Evolutionary conservation across 1,140 invertebrate genomes (phyloP), one percentile per base, ranked within the genome.

Genomic region (Telenomus remus): DNA sequence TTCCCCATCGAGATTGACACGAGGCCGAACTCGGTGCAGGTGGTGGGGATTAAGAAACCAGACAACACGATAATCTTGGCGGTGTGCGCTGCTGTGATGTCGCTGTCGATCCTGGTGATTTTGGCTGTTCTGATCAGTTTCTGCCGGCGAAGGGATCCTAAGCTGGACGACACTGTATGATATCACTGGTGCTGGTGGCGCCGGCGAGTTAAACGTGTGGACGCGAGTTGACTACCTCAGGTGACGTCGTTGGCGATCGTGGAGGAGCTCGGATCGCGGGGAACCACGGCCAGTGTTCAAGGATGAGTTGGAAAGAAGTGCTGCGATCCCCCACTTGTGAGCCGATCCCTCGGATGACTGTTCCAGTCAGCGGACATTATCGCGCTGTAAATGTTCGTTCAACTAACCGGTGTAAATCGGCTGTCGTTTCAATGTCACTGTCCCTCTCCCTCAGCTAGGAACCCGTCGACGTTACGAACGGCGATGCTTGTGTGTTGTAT

Each of bases 1-100:
- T 88, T 86, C 15, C 84, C 87, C 0, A 87, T 88, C 19, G 82
- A 86, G 9, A 73, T 88, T 5, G 86, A 88, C 53, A 87, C 87
- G 0, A 81, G 81, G 64, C 79, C 80, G 0, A 64, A 19, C 33
- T 79, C 70, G 4, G 77, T 85, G 0, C 80, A 83, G 4, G 78
- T 80, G 5, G 70, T 80, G 50, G 78, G 78, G 43, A 60, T 83
- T 44, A 80, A 81, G 72, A 82, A 80, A 63, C 76, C 69, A 3
- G 61, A 79, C n/a, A 57, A 78, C 53, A 64, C 80, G 1, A 77
- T 78, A 12, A 69, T 80, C 0, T 78, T 79, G 70, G 81, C 81
- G 6, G 44, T 83, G 5, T 53, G 81, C 37, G 77, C 81, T 3
- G 84, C 76, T 0, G 66, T 60, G 16, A 64, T 68, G 39, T 74